Base-by-base conservation (phyloP, 2,888 invertebrate genomes). In the Vesta saturnalis region DNA sequence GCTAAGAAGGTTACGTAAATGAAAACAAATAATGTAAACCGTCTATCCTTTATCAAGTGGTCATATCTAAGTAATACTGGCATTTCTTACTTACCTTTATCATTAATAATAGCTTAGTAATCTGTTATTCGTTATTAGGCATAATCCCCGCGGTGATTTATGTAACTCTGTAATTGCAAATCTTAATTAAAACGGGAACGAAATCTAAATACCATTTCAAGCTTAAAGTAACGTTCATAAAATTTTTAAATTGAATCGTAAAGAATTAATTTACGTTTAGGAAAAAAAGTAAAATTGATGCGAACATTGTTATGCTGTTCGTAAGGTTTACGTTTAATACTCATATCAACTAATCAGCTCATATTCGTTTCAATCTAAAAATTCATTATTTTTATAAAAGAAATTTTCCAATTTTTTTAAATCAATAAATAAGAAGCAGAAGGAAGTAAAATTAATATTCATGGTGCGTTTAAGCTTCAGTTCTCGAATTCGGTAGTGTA, bases 401-500 rank as follows among this genome's bases (percentile, higher is more conserved):
- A n/a, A n/a, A 39, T n/a, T 39, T 39, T n/a, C 39, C 39, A 39
- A 39, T 39, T 39, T n/a, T n/a, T 39, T 39, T 6, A 39, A 39
- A 8, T n/a, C n/a, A 39, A 39, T 56, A 14, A 30, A 56, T 14
- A 6, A 16, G 12, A 57, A 16, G 18, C 14, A 19, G 12, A 57
- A 58, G 15, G 18, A 56, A 22, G n/a, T 12, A n/a, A 30, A 15
- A 49, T 58, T 52, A 64, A 64, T 59, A 64, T 64, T 64, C 60
- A 60, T 39, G 54, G 8, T 19, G 46, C 64, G 30, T 59, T 22
- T 23, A 3, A 23, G 30, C 12, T 46, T 56, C 60, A 66, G 55
- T 56, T 60, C 65, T 57, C 23, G 61, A 73, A 71, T 72, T 73
- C 74, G 67, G 68, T 64, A 66, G 75, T 73, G 76, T 76, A 76